Conservation (phyloP, 2,113 vertebrate species). For the Rhabdomys dilectus region DNA sequence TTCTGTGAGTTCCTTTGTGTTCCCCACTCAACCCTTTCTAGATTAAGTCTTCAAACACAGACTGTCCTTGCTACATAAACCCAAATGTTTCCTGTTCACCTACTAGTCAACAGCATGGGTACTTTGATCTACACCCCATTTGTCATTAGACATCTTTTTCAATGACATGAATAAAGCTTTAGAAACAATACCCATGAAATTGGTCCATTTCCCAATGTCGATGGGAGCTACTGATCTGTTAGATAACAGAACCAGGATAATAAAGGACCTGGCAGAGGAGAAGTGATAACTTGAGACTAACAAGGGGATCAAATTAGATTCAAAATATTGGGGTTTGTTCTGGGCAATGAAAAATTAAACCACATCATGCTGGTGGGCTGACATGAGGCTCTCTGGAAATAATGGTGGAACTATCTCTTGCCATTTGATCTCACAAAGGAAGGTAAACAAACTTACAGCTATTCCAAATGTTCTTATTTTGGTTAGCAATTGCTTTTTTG, state of each 20-base stretch:
- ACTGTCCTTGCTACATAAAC: neutral
- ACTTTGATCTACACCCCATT: neutral
- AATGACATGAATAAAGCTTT: neutral
- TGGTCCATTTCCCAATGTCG: slow-evolving; percentile 1
- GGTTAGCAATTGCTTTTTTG: neutral
- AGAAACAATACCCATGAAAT: slow-evolving; percentile 23
- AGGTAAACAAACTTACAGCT: neutral
- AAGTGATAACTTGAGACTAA: slow-evolving; percentile 52
- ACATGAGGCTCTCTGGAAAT: neutral
- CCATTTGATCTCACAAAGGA: neutral
- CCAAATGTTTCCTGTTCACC: neutral
- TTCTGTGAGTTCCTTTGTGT: neutral
- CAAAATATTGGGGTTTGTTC: slow-evolving; percentile 41
- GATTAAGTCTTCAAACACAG: neutral
- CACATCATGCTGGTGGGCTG: neutral
- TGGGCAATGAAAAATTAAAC: slow-evolving; percentile 34
- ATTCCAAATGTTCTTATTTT: slow-evolving; percentile 46
- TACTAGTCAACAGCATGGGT: neutral
- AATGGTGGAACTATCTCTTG: slow-evolving; percentile 6
- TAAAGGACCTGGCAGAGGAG: slow-evolving; percentile 57
- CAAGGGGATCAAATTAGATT: slow-evolving; percentile 21
- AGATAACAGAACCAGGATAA: slow-evolving; percentile 14
- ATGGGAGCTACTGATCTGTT: slow-evolving; percentile 34
- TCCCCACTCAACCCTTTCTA: neutral
- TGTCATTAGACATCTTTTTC: neutral